Evolutionary conservation across 2,113 vertebrate species (phyloP), one percentile per base, ranked within the genome.

Genomic region (Manacus vitellinus): DNA sequence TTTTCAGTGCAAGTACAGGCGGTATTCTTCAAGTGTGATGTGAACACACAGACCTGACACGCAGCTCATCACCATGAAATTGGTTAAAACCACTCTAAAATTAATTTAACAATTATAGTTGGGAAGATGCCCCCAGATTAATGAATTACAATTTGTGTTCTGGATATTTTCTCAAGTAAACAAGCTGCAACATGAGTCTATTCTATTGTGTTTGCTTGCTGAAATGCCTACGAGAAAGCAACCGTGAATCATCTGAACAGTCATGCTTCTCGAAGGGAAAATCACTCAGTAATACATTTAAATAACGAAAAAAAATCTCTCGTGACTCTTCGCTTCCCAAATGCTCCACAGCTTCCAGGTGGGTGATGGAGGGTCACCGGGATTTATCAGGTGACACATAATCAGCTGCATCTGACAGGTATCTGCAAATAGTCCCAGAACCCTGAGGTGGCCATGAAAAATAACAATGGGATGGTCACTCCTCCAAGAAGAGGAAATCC

Each of bases 251-350:
- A 94, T 77, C 70, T 10, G 1, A 74, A 63, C 43, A 88, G 82
- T 95, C 95, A 78, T 8, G 59, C 86, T 89, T 30, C 96, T 88
- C 89, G 30, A 46, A 85, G 89, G 95, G 89, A 10, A 90, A 84
- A 46, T 56, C 39, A 83, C 25, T 77, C 73, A 2, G 46, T 58
- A 82, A 85, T 2, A 33, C 1, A 24, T 39, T 31, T 25, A 7
- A 63, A 79, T 12, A 31, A 67, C 1, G 28, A 43, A 8, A 4
- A 4, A 10, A n/a, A 31, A 55, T 14, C 39, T 25, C 78, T 85
- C 2, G 0, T 10, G 49, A 16, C 15, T 80, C 33, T 52, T 10
- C 3, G 11, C 52, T 77, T 39, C 79, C 61, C 66, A 80, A 81
- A 63, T 1, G 7, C 41, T 35, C 58, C 65, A 31, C 7, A 2